Conservation (phyloP, 2,797 vertebrate genomes). For the Melanotaenia parkinsoni region DNA sequence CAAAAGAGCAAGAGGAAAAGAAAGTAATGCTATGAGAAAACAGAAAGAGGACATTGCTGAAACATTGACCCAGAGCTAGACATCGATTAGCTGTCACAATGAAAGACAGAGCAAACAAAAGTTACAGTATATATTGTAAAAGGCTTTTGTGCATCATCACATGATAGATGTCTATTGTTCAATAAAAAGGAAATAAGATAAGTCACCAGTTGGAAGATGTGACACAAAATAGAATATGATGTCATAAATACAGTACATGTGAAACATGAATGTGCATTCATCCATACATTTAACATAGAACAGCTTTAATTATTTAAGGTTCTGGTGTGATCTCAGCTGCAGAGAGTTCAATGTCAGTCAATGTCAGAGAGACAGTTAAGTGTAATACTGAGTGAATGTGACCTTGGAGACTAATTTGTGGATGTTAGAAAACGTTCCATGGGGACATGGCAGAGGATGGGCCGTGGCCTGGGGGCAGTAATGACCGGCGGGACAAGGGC, state of each 20-base stretch:
- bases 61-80: conserved; percentile 36
- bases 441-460: conserved; percentile 85
- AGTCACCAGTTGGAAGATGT: neutral
- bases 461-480: conserved; percentile 85
- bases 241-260: neutral
- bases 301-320: neutral
- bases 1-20: neutral
- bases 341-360: conserved; percentile 2
- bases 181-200: neutral
- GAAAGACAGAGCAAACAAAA: conserved; percentile 13
- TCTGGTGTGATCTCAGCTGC: neutral
- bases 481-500: conserved; percentile 88
- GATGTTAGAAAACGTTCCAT: conserved; percentile 85
- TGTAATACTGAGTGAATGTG: conserved; percentile 28
- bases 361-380: conserved; percentile 11
- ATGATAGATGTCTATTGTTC: neutral
- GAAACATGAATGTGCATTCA: neutral
- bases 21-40: conserved; percentile 14
- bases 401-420: conserved; percentile 85
- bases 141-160: neutral
- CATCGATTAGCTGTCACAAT: conserved; percentile 34
- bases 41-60: conserved; percentile 1
- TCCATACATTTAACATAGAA: neutral
- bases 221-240: neutral
- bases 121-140: conserved; percentile 9